A percentile compares a stretch with the other conserved stretches of the same genome.
phyloP scores from a whole-genome alignment of 2,888 invertebrate genomes.

The Bellardia pandia region DNA sequence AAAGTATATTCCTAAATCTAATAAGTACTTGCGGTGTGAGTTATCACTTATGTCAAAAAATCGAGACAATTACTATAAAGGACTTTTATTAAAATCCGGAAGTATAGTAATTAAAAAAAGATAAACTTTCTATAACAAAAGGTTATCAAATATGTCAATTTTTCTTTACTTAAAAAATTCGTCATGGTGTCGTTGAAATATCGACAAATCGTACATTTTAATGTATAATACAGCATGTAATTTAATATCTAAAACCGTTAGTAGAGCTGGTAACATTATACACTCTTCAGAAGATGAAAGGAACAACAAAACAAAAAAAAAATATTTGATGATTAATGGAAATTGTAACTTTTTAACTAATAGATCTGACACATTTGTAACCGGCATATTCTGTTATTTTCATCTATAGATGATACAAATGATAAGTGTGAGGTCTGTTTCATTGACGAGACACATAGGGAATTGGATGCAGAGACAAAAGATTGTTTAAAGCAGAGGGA shows the following conservation, averaged over 20 bases:
- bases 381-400: conserved; percentile 15
- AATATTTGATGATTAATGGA: conserved; percentile 40
- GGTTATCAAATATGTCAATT: not conserved
- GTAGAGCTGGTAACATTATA: conserved; percentile 56
- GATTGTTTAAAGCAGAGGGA: not conserved
- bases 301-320: not conserved
- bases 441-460: not conserved
- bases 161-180: not conserved
- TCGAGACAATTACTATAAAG: too few species aligned
- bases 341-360: conserved; percentile 23
- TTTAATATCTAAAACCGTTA: conserved; percentile 1
- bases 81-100: not conserved
- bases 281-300: conserved; percentile 30
- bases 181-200: not conserved
- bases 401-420: conserved; percentile 12
- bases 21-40: too few species aligned
- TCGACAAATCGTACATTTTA: not conserved
- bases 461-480: not conserved
- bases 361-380: conserved; percentile 42
- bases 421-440: conserved; percentile 10
- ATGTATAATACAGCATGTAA: not conserved
- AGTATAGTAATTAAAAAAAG: not conserved
- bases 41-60: too few species aligned
- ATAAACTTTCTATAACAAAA: not conserved
- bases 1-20: too few species aligned